A percentile compares a stretch with the other conserved stretches of the same genome.
These are phyloP conservation scores for Drosophila teissieri DNA, from an alignment of 1,140 invertebrate genomes.

Conservation along the genomic window DNA sequence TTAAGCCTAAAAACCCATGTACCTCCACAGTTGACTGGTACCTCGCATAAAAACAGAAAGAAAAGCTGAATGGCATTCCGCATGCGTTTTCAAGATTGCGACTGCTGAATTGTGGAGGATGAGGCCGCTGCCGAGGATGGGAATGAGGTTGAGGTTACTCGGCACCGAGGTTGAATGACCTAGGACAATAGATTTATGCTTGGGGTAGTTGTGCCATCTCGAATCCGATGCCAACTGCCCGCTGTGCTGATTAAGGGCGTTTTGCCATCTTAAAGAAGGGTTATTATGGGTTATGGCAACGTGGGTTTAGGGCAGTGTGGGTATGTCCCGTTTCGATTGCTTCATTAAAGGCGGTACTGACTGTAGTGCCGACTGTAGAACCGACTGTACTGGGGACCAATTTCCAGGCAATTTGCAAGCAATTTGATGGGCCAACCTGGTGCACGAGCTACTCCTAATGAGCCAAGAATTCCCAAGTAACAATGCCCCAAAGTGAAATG, in stretches of 20 bases:
- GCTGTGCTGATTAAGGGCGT: constrained; percentile 80
- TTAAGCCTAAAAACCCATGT: neutral
- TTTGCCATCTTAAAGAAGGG: constrained; percentile 74
- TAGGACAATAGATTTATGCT: constrained; percentile 81
- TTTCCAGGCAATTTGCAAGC: constrained; percentile 72
- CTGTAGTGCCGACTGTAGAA: constrained; percentile 1
- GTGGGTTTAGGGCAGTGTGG: constrained; percentile 7
- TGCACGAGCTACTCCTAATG: constrained; percentile 61
- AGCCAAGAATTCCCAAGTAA: constrained; percentile 74
- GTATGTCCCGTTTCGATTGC: constrained; percentile 63
- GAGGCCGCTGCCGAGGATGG: constrained; percentile 13
- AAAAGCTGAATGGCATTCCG: constrained; percentile 69
- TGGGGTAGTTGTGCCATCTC: constrained; percentile 70
- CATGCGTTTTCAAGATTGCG: constrained; percentile 64
- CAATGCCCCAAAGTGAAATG: constrained; percentile 80
- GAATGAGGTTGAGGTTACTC: constrained; percentile 57
- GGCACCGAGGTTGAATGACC: constrained; percentile 72
- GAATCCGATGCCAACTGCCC: constrained; percentile 55
- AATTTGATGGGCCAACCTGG: constrained; percentile 66
- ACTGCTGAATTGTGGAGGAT: constrained; percentile 40
- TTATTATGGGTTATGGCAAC: constrained; percentile 40
- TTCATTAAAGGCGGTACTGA: constrained; percentile 52
- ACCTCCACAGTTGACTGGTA: neutral
- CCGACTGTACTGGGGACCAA: constrained; percentile 62
- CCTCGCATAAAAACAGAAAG: constrained; percentile 28